A percentile compares a stretch with the other conserved stretches of the same genome.
Conservation (phyloP, 2,888 invertebrate species). For the Gortyna flavago region DNA sequence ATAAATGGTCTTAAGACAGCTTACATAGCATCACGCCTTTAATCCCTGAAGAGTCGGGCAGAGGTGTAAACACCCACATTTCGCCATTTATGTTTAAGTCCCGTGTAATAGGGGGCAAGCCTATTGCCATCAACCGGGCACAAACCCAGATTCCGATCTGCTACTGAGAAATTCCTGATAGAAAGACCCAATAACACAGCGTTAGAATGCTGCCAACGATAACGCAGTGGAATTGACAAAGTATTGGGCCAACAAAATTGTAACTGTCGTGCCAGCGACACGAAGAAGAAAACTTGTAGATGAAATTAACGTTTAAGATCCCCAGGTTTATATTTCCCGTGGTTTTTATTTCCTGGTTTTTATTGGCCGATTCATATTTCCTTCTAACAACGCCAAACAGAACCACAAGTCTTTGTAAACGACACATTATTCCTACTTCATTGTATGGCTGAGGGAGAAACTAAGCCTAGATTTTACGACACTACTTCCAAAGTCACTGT, state of each 20-base stretch:
- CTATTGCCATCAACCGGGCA: background rate
- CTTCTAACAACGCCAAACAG: background rate
- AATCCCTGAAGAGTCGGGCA: background rate
- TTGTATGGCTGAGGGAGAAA: constrained; percentile 19
- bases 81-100: too few species aligned
- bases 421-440: constrained; percentile 17
- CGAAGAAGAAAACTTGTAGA: background rate
- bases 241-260: background rate
- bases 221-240: too few species aligned
- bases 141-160: background rate
- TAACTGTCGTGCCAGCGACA: background rate
- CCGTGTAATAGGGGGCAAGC: background rate
- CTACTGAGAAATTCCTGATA: background rate
- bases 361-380: background rate
- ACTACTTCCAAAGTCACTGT: constrained; percentile 25
- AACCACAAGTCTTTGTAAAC: constrained; percentile 1
- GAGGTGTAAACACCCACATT: background rate
- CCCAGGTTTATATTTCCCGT: background rate
- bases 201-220: background rate
- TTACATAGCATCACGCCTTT: background rate
- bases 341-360: background rate
- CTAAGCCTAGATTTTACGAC: constrained; percentile 40
- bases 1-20: too few species aligned
- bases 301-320: background rate
- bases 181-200: background rate